These are phyloP conservation scores for Psettodes erumei DNA, from an alignment of 2,113 vertebrate genomes.

Conservation along the genomic window DNA sequence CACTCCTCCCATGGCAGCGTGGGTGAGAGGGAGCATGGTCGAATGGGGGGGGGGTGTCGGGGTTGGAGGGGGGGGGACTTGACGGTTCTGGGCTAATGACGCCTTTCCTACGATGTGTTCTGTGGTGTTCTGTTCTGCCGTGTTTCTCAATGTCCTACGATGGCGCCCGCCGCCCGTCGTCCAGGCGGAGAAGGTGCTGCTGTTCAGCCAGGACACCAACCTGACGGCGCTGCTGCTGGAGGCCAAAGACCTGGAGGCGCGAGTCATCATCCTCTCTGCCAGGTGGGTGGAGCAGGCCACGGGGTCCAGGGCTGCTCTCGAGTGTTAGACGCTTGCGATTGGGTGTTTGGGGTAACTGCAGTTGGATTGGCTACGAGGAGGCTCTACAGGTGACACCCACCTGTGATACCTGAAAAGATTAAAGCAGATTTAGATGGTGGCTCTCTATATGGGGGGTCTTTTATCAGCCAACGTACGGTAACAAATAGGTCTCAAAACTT, in stretches of 20 bases:
- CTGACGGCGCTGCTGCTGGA: conserved; percentile 94
- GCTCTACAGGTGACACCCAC: too few relatives aligned
- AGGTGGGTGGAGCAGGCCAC: too few relatives aligned
- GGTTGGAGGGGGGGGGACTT: conserved; percentile 8
- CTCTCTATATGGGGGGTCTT: too few relatives aligned
- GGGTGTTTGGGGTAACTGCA: too few relatives aligned
- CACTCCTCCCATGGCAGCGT: conserved; percentile 42
- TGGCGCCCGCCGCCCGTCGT: conserved; percentile 57
- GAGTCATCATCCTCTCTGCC: conserved; percentile 96
- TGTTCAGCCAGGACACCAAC: conserved; percentile 97
- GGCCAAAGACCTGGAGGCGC: conserved; percentile 94
- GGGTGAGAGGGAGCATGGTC: conserved; percentile 87
- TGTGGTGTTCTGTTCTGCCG: conserved; percentile 62
- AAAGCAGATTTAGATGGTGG: too few relatives aligned
- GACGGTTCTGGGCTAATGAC: conserved; percentile 55
- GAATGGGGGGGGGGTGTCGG: conserved; percentile 39
- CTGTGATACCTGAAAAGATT: too few relatives aligned
- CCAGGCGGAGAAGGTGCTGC: conserved; percentile 98
- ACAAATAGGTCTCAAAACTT: too few relatives aligned
- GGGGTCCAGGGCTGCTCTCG: too few relatives aligned
- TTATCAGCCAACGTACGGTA: too few relatives aligned
- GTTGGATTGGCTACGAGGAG: too few relatives aligned
- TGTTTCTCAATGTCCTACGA: conserved; percentile 50
- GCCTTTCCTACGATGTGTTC: conserved; percentile 73
- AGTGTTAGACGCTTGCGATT: too few relatives aligned